Evolutionary conservation across 1,140 invertebrate species (phyloP).

Genomic region (Sipha flava): DNA sequence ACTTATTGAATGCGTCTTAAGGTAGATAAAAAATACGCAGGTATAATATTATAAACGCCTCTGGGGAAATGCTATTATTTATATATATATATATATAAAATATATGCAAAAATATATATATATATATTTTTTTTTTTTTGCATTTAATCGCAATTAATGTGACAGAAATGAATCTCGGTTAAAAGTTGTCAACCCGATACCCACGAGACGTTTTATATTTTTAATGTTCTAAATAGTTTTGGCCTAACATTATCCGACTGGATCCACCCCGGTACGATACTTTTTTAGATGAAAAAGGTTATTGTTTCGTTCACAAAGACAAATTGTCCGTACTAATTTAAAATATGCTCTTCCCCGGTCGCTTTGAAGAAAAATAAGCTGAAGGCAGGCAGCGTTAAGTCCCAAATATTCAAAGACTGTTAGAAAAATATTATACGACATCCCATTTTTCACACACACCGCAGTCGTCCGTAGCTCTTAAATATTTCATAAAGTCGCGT

Average conservation of each 20-base stretch:
- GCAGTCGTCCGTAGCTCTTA: neutral
- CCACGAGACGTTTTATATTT: neutral
- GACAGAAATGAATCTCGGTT: neutral
- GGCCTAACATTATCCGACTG: neutral
- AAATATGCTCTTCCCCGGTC: neutral
- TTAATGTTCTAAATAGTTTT: slow-evolving; percentile 6
- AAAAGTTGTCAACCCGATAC: neutral
- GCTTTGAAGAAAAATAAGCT: neutral
- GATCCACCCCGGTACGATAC: neutral
- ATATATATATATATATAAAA: no score
- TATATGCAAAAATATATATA: no score
- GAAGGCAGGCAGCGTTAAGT: neutral
- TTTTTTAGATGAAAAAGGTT: neutral
- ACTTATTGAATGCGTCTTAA: neutral
- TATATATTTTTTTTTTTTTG: neutral
- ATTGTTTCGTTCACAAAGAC: neutral
- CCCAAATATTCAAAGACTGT: neutral
- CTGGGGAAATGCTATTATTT: no score
- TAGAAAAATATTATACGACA: neutral
- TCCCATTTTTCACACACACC: no score
- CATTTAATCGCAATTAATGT: slow-evolving; percentile 4
- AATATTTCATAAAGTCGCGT: neutral
- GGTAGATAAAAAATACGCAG: neutral
- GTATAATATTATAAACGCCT: neutral
- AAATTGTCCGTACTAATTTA: neutral